Evolutionary conservation across 2,888 invertebrate species (phyloP).

Genomic region (Altica lythri): DNA sequence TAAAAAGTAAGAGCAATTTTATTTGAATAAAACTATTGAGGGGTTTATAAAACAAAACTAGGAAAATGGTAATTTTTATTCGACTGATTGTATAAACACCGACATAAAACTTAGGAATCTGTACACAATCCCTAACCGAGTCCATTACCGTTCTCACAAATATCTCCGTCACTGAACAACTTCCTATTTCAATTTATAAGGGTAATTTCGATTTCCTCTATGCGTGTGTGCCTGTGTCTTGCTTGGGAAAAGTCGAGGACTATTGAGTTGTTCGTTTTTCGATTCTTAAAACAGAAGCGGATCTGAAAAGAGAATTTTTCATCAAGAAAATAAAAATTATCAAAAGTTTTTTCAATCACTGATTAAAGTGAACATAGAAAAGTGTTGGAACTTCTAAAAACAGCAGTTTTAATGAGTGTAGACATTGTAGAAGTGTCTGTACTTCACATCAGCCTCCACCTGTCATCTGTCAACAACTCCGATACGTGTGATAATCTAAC

Average conservation of each 20-base stretch:
- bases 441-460: too few relatives aligned
- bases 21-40: too few relatives aligned
- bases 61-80: too few relatives aligned
- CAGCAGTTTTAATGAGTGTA: too few relatives aligned
- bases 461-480: too few relatives aligned
- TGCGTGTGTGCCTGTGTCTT: slow-evolving; percentile 23
- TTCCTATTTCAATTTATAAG: slow-evolving; percentile 34
- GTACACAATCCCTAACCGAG: slow-evolving; percentile 9
- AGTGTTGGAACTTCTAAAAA: too few relatives aligned
- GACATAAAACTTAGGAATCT: slow-evolving; percentile 12
- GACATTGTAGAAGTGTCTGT: too few relatives aligned
- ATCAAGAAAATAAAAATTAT: too few relatives aligned
- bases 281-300: slow-evolving; percentile 2
- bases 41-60: too few relatives aligned
- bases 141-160: slow-evolving; percentile 12
- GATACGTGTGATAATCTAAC: too few relatives aligned
- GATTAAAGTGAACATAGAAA: too few relatives aligned
- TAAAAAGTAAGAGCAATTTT: too few relatives aligned
- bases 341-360: not conserved
- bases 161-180: slow-evolving; percentile 25
- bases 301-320: not conserved
- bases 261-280: slow-evolving; percentile 7
- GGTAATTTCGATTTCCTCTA: slow-evolving; percentile 32
- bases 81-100: not conserved
- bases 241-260: slow-evolving; percentile 12